phyloP scores from a whole-genome alignment of 2,113 vertebrate genomes.

The Ciconia boyciana region DNA sequence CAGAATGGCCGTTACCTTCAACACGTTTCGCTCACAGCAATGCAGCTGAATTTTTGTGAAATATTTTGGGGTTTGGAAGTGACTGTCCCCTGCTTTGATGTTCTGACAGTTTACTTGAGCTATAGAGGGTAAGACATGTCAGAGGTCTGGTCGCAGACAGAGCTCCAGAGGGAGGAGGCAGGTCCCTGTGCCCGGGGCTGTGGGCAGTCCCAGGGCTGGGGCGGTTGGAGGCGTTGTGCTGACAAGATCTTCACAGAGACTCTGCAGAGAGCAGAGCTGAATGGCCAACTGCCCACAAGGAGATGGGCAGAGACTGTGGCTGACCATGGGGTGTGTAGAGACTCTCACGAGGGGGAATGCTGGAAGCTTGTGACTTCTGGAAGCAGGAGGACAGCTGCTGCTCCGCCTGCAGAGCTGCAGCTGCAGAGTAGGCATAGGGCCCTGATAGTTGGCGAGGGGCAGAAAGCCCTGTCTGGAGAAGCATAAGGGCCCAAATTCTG shows the following conservation, averaged over 20 bases:
- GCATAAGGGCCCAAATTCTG: neutral
- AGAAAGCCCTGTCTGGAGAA: neutral
- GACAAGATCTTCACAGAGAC: neutral
- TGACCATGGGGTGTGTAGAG: accelerated
- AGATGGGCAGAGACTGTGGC: neutral
- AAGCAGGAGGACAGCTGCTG: neutral
- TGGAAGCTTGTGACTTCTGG: neutral
- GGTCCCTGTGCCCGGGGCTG: neutral
- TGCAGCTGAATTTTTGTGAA: neutral
- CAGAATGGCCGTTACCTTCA: neutral
- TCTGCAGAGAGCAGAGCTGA: neutral
- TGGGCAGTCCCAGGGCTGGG: neutral
- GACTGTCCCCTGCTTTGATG: neutral
- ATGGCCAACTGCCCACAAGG: neutral
- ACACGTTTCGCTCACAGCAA: neutral
- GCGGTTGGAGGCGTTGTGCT: accelerated
- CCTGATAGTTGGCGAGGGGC: neutral
- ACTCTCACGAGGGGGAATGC: neutral
- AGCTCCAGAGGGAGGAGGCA: neutral
- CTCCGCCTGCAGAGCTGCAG: neutral
- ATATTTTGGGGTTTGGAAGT: neutral
- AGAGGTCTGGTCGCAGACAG: neutral
- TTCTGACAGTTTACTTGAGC: neutral
- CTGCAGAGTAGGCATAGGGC: neutral
- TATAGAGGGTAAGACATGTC: neutral